Evolutionary conservation across 2,113 vertebrate genomes (phyloP), one percentile per base, ranked within the genome.

Genomic region (Phyllopteryx taeniolatus): DNA sequence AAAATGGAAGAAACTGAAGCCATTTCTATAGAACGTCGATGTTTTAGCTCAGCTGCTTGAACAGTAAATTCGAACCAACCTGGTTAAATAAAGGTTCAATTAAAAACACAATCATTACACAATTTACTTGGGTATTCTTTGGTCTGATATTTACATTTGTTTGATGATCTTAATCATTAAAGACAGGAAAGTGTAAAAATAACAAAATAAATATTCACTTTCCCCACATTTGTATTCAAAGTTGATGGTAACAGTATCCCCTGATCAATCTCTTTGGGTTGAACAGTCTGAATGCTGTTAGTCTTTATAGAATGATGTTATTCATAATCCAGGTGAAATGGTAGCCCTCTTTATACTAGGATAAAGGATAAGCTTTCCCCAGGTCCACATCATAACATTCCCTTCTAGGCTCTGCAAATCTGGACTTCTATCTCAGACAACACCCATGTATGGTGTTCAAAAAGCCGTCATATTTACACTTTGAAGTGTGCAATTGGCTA

Each of bases 331-430:
- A n/a, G 20, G 44, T 11, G 5, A 65, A 66, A 43, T 66, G 22
- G n/a, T 46, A n/a, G 63, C 12, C 9, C 8, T 62, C 60, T 33
- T 62, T 63, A 42, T 39, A 39, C 61, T 43, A 39, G 19, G 39
- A 22, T 56, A 10, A 27, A 64, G 39, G 20, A 64, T n/a, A 64
- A 64, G 39, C 10, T 64, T 44, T 64, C 15, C 39, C 62, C 20
- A 44, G 42, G 19, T 65, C 62, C 42, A 22, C 39, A 65, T 65
- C 20, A 44, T 44, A 65, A 65, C 62, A 65, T 65, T 65, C 62
- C 62, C 4, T 19, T 19, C 62, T 44, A 22, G 20, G 20, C n/a
- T 13, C 19, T 43, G 54, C 39, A 35, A 63, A 63, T 43, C 35
- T 42, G 61, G 61, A 63, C 39, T 44, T 42, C 44, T 46, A 65